A percentile compares a stretch with the other conserved stretches of the same genome.
Conservation (phyloP, 2,888 invertebrate genomes). For the Amphipyra berbera region DNA sequence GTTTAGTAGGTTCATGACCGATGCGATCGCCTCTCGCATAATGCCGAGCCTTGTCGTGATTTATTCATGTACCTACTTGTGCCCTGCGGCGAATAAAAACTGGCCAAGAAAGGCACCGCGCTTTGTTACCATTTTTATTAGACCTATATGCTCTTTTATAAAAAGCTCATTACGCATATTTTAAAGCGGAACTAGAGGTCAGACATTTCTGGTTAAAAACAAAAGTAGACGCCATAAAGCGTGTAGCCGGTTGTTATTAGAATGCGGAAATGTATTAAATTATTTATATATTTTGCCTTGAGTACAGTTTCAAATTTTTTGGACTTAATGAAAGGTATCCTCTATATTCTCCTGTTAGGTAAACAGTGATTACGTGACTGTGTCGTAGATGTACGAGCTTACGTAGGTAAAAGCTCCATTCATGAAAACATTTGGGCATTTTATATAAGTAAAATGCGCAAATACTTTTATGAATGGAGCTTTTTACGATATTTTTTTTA, state of each 20-base stretch:
- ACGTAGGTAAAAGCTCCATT: too few relatives aligned
- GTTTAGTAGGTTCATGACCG: constrained; percentile 87
- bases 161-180: constrained; percentile 35
- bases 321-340: background rate
- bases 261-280: constrained; percentile 53
- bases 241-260: constrained; percentile 17
- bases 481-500: too few relatives aligned
- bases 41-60: constrained; percentile 77
- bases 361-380: too few relatives aligned
- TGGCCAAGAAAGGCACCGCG: constrained; percentile 66
- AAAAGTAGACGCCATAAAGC: constrained; percentile 16
- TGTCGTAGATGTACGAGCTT: too few relatives aligned
- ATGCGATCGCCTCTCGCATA: constrained; percentile 77
- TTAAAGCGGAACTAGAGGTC: constrained; percentile 41
- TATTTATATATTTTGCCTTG: constrained; percentile 46
- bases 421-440: too few relatives aligned
- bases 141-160: constrained; percentile 57
- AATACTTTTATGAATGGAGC: too few relatives aligned
- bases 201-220: constrained; percentile 33
- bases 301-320: constrained; percentile 12
- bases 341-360: background rate
- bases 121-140: constrained; percentile 57
- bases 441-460: too few relatives aligned
- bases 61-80: constrained; percentile 70
- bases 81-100: constrained; percentile 68